phyloP scores from a whole-genome alignment of 1,140 invertebrate species.

The Gonioctena quinquepunctata region DNA sequence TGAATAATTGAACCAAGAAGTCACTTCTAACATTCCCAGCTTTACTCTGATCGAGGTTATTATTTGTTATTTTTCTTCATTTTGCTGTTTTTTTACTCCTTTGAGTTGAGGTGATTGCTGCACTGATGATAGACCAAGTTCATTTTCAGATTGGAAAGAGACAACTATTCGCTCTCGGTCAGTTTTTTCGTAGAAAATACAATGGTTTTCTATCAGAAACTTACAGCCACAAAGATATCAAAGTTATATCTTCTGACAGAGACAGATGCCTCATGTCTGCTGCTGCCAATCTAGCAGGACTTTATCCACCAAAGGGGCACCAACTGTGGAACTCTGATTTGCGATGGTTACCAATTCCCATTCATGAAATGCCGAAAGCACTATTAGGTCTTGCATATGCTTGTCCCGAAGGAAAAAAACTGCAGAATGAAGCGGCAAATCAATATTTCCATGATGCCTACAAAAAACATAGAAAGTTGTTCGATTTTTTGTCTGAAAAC shows the following conservation, averaged over 20 bases:
- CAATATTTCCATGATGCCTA: background rate
- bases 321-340: constrained; percentile 71
- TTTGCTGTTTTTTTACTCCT: too few relatives aligned
- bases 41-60: too few relatives aligned
- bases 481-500: background rate
- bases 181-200: constrained; percentile 74
- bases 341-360: constrained; percentile 86
- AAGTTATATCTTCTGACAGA: constrained; percentile 73
- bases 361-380: constrained; percentile 59
- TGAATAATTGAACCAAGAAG: too few relatives aligned
- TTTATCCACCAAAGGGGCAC: constrained; percentile 67
- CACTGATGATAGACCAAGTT: too few relatives aligned
- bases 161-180: constrained; percentile 76
- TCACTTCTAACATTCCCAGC: too few relatives aligned
- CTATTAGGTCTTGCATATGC: background rate
- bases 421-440: background rate
- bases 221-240: constrained; percentile 29
- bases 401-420: background rate
- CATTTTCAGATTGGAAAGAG: constrained; percentile 62
- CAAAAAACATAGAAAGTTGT: background rate
- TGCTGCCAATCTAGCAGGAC: constrained; percentile 77
- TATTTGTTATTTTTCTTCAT: too few relatives aligned
- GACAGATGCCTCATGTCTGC: constrained; percentile 90
- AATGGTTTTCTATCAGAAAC: constrained; percentile 53
- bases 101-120: too few relatives aligned